Base-by-base conservation (phyloP, 1,140 invertebrate genomes). In the Nebria ingens region DNA sequence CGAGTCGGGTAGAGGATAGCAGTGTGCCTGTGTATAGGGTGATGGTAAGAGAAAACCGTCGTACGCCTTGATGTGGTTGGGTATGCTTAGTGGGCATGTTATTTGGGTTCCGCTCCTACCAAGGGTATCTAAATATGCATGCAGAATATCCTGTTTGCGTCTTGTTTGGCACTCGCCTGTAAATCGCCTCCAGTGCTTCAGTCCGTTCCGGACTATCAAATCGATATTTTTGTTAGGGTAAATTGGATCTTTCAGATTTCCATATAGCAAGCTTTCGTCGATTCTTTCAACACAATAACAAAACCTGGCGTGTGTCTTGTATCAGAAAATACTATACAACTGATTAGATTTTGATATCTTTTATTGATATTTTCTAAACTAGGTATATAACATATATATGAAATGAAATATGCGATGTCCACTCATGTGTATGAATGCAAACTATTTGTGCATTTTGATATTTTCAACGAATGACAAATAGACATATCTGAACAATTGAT, bases 161-260 rank as follows among this genome's bases (percentile, higher is more conserved):
- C 40, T 45, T 45, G 40, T 45, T 45, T 45, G 40, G 40, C 17
- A 17, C 40, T 45, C 40, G 40, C 6, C 17, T 45, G 40, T 17
- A 45, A 45, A 45, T 45, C 40, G 40, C 40, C 40, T 45, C 6
- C 40, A 45, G 40, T 45, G 40, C 40, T 45, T 45, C 40, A 6
- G 6, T 45, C 40, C 6, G 15, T 45, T 11, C 40, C 40, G n/a
- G 6, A 34, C 25, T 34, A 34, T 34, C 6, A 34, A 34, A 34
- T 17, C 15, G 40, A 45, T 45, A 45, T 45, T 45, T 45, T 45
- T 45, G 40, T 45, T 45, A 17, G 15, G 17, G 40, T 17, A 45
- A 45, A 45, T 45, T 45, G 40, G 40, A 45, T 45, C 40, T 45
- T 34, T 45, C 40, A 45, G 40, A 45, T 45, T 45, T 45, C 40